These are phyloP conservation scores for Neogale vison DNA, from an alignment of 2,113 vertebrate species.

Conservation along the genomic window DNA sequence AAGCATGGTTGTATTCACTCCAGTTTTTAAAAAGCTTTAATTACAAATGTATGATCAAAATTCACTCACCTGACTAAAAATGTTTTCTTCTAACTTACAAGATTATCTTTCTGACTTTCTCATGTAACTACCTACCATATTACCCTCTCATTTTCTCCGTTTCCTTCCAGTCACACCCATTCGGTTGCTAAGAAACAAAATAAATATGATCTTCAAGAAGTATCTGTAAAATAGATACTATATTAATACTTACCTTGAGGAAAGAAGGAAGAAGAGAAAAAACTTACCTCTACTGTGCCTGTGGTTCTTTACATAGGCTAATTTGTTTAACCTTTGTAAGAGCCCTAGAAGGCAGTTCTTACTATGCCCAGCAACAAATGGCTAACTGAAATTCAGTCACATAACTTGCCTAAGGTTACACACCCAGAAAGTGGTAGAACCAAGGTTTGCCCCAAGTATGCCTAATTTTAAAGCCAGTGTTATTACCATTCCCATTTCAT, in stretches of 20 bases:
- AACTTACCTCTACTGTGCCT: background rate
- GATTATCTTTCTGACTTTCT: conserved; percentile 22
- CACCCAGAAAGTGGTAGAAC: background rate
- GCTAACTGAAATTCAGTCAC: background rate
- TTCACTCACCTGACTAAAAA: background rate
- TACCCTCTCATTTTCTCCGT: conserved; percentile 19
- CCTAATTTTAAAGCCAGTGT: background rate
- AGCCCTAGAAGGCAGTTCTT: background rate
- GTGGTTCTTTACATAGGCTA: background rate
- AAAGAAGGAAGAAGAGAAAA: conserved; percentile 13
- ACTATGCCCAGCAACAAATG: background rate
- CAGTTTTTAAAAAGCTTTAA: conserved; percentile 39
- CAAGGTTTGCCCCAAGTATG: background rate
- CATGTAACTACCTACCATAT: background rate
- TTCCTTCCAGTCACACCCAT: background rate
- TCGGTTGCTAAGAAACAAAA: conserved; percentile 68
- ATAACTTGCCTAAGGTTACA: background rate
- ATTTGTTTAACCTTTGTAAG: background rate
- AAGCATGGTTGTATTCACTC: conserved; percentile 9
- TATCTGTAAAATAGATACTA: background rate
- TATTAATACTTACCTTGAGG: background rate
- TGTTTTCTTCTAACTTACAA: conserved; percentile 18
- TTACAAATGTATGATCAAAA: conserved; percentile 25
- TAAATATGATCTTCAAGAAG: conserved; percentile 30
- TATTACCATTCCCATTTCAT: background rate